These are phyloP conservation scores for Cosmopolites sordidus DNA, from an alignment of 2,888 invertebrate species.

Conservation along the genomic window DNA sequence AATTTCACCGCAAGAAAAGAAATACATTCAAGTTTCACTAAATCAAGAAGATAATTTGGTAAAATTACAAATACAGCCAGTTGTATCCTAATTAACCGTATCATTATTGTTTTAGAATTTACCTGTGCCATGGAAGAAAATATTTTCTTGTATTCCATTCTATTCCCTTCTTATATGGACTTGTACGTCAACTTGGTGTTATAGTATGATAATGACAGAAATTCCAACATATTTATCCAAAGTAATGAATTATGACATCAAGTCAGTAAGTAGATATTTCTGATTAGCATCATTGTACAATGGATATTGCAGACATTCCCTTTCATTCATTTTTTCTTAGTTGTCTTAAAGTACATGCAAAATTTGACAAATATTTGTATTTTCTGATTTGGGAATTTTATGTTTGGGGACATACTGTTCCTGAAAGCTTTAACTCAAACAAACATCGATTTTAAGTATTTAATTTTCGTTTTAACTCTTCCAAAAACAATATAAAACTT, in stretches of 20 bases:
- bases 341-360: too few relatives aligned
- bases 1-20: slow-evolving; percentile 60
- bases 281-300: too few relatives aligned
- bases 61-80: not conserved
- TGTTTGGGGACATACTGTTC: too few relatives aligned
- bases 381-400: too few relatives aligned
- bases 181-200: slow-evolving; percentile 12
- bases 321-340: too few relatives aligned
- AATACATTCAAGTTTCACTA: slow-evolving; percentile 56
- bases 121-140: slow-evolving; percentile 20
- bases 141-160: slow-evolving; percentile 16
- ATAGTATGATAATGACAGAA: slow-evolving; percentile 15
- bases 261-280: slow-evolving; percentile 13
- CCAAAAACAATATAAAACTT: too few relatives aligned
- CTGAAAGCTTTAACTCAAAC: too few relatives aligned
- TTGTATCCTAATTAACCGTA: not conserved
- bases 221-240: slow-evolving; percentile 19
- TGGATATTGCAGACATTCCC: too few relatives aligned
- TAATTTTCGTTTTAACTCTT: too few relatives aligned
- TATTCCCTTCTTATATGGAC: slow-evolving; percentile 10
- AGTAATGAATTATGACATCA: slow-evolving; percentile 17
- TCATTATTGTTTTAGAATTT: slow-evolving; percentile 4
- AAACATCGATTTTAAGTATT: too few relatives aligned
- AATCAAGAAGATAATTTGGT: slow-evolving; percentile 49
- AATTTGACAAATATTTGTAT: too few relatives aligned